Base-by-base conservation (phyloP, 2,797 vertebrate species). In the Selene dorsalis region DNA sequence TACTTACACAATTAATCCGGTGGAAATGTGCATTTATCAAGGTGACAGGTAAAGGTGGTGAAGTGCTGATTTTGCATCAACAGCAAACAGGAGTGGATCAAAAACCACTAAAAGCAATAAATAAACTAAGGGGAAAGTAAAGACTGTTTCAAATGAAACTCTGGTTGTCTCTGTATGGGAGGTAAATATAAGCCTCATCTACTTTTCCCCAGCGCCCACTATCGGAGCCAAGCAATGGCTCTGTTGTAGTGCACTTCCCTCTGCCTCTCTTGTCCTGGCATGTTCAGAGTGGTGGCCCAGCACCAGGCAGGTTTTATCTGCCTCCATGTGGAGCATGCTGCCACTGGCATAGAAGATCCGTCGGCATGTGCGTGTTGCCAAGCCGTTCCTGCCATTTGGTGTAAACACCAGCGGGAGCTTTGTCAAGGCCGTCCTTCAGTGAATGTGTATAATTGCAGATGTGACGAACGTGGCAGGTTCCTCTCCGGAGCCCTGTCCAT, bases 221-320 rank as follows among this genome's bases (percentile, higher is more conserved):
- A 41, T 45, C 43, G 68, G 48, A 77, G 76, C 79, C 66, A 81
- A 73, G 63, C 75, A 69, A 72, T 57, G 60, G 63, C 77, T 89
- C 62, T 10, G 69, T 72, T 87, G 80, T 73, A 75, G 66, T 26
- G 22, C 12, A 13, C 39, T 69, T 48, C 22, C 50, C 64, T 70
- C 41, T 72, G 74, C 64, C 67, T 73, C 77, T 85, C 67, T 79
- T 76, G 72, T 85, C 60, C 41, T 86, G 80, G 80, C 79, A 74
- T 85, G 80, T 80, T 82, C 84, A 69, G 73, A 72, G 78, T 58
- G 58, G 85, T 81, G 83, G 80, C 82, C 63, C 48, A 45, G 77
- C 74, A 88, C 73, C 83, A 76, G 74, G 53, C 66, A 65, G 69
- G 71, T 74, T 90, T 90, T 82, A 88, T 88, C 87, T 87, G 66